These are phyloP conservation scores for Conger conger DNA, from an alignment of 2,113 vertebrate species.

Conservation along the genomic window DNA sequence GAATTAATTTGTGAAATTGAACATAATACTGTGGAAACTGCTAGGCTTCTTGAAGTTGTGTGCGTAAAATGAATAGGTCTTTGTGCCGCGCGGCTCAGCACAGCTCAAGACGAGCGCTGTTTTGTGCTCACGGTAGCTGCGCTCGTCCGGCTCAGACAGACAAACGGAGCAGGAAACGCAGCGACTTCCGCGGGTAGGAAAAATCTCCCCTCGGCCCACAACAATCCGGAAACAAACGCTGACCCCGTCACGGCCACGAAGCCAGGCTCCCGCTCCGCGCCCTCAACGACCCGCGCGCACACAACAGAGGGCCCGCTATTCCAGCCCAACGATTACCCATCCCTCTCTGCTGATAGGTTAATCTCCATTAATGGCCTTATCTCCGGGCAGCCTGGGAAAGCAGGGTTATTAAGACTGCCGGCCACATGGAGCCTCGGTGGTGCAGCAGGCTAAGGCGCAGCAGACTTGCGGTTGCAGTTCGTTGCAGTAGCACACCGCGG, in stretches of 20 bases:
- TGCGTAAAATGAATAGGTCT: constrained; percentile 28
- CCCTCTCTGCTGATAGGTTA: constrained; percentile 46
- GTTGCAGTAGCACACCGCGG: too few species aligned
- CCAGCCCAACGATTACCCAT: constrained; percentile 63
- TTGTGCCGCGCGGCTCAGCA: constrained; percentile 23
- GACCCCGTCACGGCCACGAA: constrained; percentile 49
- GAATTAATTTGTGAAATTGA: constrained; percentile 39
- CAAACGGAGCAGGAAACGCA: constrained; percentile 35
- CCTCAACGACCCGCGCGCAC: constrained; percentile 42
- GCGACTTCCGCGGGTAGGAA: neutral
- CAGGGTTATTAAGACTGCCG: neutral
- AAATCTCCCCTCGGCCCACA: neutral
- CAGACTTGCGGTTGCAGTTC: too few species aligned
- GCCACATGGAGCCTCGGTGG: too few species aligned
- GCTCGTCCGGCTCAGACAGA: constrained; percentile 22
- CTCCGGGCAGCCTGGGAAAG: constrained; percentile 46
- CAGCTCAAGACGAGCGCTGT: constrained; percentile 28
- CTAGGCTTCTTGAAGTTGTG: constrained; percentile 21
- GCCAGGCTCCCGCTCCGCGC: constrained; percentile 50
- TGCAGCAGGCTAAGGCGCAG: too few species aligned
- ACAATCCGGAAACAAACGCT: neutral
- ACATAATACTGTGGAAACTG: constrained; percentile 26
- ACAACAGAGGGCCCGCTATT: constrained; percentile 49
- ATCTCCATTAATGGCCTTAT: constrained; percentile 51
- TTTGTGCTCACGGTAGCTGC: constrained; percentile 26